These are phyloP conservation scores for Salpingus planirostris DNA, from an alignment of 2,888 invertebrate species.

Conservation along the genomic window DNA sequence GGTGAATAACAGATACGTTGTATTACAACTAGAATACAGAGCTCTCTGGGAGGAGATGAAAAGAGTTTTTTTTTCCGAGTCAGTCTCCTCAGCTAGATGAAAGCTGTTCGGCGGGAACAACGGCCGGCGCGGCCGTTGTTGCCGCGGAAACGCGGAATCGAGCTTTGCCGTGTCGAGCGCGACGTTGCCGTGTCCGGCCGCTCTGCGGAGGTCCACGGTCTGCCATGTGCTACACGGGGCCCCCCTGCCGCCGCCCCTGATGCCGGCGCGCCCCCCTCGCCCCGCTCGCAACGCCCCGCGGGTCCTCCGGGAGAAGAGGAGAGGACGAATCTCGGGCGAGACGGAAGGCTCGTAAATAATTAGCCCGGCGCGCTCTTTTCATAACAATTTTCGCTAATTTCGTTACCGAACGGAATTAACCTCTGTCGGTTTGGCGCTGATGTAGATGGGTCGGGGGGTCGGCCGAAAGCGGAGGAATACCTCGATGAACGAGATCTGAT, in stretches of 20 bases:
- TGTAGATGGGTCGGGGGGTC: too few relatives aligned
- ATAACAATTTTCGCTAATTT: too few relatives aligned
- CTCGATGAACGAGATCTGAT: too few relatives aligned
- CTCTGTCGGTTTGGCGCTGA: too few relatives aligned
- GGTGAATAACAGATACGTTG: slow-evolving; percentile 40
- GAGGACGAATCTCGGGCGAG: too few relatives aligned
- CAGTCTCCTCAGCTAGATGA: slow-evolving; percentile 30
- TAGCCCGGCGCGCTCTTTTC: too few relatives aligned
- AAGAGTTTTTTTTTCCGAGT: slow-evolving; percentile 36
- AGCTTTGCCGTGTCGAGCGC: slow-evolving; percentile 20
- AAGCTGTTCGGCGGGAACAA: slow-evolving; percentile 37
- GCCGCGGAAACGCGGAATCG: slow-evolving; percentile 27
- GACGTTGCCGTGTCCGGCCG: slow-evolving; percentile 11
- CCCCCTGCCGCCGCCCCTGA: slow-evolving; percentile 1
- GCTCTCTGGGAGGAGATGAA: slow-evolving; percentile 32
- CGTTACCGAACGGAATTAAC: too few relatives aligned
- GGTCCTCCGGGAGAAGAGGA: too few relatives aligned
- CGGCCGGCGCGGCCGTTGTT: slow-evolving; percentile 35
- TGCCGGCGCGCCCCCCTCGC: too few relatives aligned
- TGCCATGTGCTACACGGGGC: slow-evolving; percentile 15
- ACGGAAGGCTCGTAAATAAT: too few relatives aligned
- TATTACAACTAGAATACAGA: slow-evolving; percentile 37
- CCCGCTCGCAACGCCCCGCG: too few relatives aligned
- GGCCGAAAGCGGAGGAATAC: too few relatives aligned
- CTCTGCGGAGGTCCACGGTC: slow-evolving; percentile 16